Percentiles rank a stretch among this genome's conserved stretches.
Evolutionary conservation across 2,797 vertebrate species (phyloP).

Genomic region (Arnoldichthys spilopterus): DNA sequence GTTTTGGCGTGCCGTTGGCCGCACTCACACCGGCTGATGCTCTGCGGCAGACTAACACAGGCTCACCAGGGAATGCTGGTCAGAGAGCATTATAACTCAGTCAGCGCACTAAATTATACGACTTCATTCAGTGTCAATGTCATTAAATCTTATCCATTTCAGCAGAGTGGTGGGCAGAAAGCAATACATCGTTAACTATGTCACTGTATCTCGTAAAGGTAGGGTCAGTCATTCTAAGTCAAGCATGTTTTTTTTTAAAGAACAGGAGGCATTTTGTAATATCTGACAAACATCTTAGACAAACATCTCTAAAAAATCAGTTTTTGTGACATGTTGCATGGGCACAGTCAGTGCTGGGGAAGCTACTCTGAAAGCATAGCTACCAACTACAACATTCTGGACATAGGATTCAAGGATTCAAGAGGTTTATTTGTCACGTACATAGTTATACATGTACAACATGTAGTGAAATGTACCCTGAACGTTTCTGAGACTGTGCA

Average conservation of each 20-base stretch:
- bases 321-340: no score
- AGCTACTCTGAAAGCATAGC: no score
- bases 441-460: no score
- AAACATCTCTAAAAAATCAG: no score
- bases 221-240: neutral
- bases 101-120: slow-evolving; percentile 15
- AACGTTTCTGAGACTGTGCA: no score
- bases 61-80: slow-evolving; percentile 40
- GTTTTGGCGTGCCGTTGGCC: slow-evolving; percentile 74
- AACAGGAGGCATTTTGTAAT: neutral
- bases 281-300: no score
- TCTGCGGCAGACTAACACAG: slow-evolving; percentile 62
- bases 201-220: neutral
- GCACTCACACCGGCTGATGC: slow-evolving; percentile 64
- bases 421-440: no score
- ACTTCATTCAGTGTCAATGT: slow-evolving; percentile 6
- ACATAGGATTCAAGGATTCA: no score
- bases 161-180: neutral
- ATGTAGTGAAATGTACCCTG: no score
- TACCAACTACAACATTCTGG: no score
- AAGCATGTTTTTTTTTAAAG: neutral
- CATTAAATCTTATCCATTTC: neutral
- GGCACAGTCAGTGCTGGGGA: no score
- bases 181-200: neutral
- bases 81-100: slow-evolving; percentile 34